phyloP scores from a whole-genome alignment of 2,888 invertebrate species.

The Tetropium fuscum region DNA sequence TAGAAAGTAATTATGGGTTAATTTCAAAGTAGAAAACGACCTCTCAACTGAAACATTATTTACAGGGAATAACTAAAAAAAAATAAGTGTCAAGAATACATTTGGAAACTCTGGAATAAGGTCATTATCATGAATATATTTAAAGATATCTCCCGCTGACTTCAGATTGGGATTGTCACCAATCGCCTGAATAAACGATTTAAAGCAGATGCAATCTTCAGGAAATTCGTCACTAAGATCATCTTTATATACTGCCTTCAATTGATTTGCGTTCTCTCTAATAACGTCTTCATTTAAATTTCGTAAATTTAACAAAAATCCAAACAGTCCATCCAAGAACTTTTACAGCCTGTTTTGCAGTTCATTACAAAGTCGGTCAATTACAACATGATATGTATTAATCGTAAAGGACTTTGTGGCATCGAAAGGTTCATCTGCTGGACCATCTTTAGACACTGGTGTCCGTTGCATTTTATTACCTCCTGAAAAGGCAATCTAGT shows the following conservation, averaged over 20 bases:
- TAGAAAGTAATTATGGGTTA: no score
- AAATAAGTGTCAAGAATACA: background rate
- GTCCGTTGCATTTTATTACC: background rate
- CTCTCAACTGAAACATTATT: background rate
- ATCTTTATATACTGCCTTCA: background rate
- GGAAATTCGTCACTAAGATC: background rate
- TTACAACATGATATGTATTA: background rate
- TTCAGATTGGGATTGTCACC: background rate
- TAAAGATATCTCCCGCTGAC: conserved; percentile 1
- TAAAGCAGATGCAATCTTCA: background rate
- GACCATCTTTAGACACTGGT: conserved; percentile 6
- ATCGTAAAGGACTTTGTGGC: background rate
- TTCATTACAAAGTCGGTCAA: conserved; percentile 1
- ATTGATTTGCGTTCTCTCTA: background rate
- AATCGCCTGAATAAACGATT: conserved; percentile 1
- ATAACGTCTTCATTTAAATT: background rate
- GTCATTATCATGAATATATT: background rate
- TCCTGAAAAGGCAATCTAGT: background rate
- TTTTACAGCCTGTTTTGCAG: background rate
- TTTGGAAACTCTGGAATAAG: background rate
- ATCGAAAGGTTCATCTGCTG: background rate
- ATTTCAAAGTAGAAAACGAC: background rate
- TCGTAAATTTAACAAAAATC: background rate
- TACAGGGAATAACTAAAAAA: background rate
- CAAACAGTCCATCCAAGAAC: background rate